Base-by-base conservation (phyloP, 2,797 vertebrate species). In the Percopsis omiscomaycus region DNA sequence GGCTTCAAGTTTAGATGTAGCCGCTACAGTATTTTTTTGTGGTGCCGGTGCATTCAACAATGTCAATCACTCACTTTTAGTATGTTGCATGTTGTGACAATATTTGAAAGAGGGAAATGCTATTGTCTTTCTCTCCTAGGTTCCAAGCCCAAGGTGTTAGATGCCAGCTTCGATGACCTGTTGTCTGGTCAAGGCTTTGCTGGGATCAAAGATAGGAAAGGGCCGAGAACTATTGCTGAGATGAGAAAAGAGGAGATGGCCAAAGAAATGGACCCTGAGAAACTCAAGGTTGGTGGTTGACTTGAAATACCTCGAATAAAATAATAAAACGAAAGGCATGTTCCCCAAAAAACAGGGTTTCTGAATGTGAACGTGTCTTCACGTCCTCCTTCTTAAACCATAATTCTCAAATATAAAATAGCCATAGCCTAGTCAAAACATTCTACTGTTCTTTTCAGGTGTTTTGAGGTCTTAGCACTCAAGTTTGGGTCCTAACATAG, bases 201-300 rank as follows among this genome's bases (percentile, higher is more conserved):
- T 22, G 96, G 97, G 45, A 84, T 93, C 82, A 98, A 95, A 85
- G 96, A 98, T 61, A 97, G 93, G 87, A 98, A 94, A 77, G 96
- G 96, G 0, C 96, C 97, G 69, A 94, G 94, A 87, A 99, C 98
- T 69, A 99, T 99, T 88, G 96, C 96, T 56, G 98, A 98, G 89
- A 98, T 99, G 98, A 95, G 98, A 83, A 99, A 98, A 86, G 98
- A 99, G 83, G 97, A 99, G 86, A 95, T 99, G 96, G 95, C 96
- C 63, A 99, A 97, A 89, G 98, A 98, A 82, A 98, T 99, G 96
- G 98, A 99, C 79, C 98, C 98, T 0, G 98, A 99, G 80, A 98
- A 95, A 86, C 73, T 98, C 70, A 99, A 99, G 94, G 98, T 94
- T 84, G 5, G 74, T n/a, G 0, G 4, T 45, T 2, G 50, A 60